These are phyloP conservation scores for Clusia tigrina DNA, from an alignment of 2,888 invertebrate species.

Conservation along the genomic window DNA sequence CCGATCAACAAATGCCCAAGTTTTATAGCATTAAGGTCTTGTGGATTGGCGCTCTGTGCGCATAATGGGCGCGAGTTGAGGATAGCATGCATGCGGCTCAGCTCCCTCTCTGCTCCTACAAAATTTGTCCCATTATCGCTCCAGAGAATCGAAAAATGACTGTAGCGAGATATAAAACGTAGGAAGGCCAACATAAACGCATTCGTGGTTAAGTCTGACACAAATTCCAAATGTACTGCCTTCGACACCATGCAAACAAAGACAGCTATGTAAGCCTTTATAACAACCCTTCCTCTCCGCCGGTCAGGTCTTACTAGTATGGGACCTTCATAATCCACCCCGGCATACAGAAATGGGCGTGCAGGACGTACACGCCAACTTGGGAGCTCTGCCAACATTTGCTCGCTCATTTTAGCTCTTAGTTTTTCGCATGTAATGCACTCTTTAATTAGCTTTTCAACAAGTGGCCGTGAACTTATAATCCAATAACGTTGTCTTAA, in stretches of 20 bases:
- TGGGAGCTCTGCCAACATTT: slow-evolving; percentile 24
- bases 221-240: slow-evolving; percentile 23
- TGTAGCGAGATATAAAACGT: slow-evolving; percentile 19
- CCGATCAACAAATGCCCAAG: slow-evolving; percentile 11
- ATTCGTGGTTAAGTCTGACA: slow-evolving; percentile 13
- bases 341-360: slow-evolving; percentile 25
- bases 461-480: slow-evolving; percentile 1
- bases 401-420: slow-evolving; percentile 8
- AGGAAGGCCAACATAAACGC: slow-evolving; percentile 25
- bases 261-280: slow-evolving; percentile 13
- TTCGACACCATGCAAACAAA: slow-evolving; percentile 26
- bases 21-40: slow-evolving; percentile 12
- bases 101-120: slow-evolving; percentile 21
- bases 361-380: slow-evolving; percentile 22
- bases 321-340: slow-evolving; percentile 22
- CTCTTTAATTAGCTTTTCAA: slow-evolving; percentile 10
- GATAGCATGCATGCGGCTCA: slow-evolving; percentile 22
- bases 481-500: slow-evolving; percentile 13
- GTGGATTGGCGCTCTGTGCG: slow-evolving; percentile 15
- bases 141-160: slow-evolving; percentile 22
- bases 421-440: slow-evolving; percentile 8
- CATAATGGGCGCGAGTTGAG: slow-evolving; percentile 25
- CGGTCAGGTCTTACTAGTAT: slow-evolving; percentile 6
- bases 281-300: background rate
- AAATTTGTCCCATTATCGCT: slow-evolving; percentile 27